These are phyloP conservation scores for Lottia scabra DNA, from an alignment of 2,888 invertebrate genomes.

Conservation along the genomic window DNA sequence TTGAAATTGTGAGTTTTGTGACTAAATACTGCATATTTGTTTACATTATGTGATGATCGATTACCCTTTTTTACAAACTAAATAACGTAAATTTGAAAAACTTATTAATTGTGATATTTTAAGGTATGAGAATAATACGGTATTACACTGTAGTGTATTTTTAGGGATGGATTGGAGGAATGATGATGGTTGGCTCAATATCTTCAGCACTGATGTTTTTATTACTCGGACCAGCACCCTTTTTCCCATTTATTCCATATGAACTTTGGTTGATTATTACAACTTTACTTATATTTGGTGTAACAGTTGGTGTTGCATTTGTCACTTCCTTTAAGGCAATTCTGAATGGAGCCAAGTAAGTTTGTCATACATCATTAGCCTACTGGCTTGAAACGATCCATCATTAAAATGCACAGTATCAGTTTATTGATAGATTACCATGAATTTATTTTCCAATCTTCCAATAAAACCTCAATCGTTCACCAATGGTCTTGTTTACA, in stretches of 20 bases:
- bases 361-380: constrained; percentile 8
- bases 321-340: constrained; percentile 47
- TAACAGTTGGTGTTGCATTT: constrained; percentile 40
- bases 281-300: constrained; percentile 40
- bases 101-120: no score
- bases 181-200: constrained; percentile 37
- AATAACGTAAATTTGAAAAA: no score
- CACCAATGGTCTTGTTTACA: no score
- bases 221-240: constrained; percentile 28
- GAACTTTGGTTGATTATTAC: constrained; percentile 42
- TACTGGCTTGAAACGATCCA: no score
- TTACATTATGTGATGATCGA: constrained; percentile 19
- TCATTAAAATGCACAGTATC: no score
- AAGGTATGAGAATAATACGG: background rate
- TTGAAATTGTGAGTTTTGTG: no score
- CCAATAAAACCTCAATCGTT: no score
- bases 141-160: no score
- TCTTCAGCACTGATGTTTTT: constrained; percentile 20
- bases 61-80: constrained; percentile 10
- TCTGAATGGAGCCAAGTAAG: constrained; percentile 50
- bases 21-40: no score
- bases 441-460: no score
- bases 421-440: no score
- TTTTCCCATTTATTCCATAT: constrained; percentile 40
- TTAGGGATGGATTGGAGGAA: background rate